phyloP scores from a whole-genome alignment of 2,797 vertebrate species.

The Semaprochilodus insignis region DNA sequence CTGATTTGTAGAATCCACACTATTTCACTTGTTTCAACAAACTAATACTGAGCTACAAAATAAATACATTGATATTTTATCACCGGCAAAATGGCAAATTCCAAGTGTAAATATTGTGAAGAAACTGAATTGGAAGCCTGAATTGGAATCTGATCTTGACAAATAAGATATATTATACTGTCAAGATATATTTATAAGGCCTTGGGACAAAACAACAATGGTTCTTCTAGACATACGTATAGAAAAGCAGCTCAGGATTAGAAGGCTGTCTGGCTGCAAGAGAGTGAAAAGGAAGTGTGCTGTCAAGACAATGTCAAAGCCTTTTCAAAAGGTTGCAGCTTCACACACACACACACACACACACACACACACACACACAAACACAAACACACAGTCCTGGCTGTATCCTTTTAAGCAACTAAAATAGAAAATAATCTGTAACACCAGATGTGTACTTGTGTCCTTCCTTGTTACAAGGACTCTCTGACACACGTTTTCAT shows the following conservation, averaged over 20 bases:
- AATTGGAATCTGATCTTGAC: neutral
- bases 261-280: slow-evolving; percentile 32
- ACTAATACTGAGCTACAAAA: too few relatives aligned
- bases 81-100: too few relatives aligned
- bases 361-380: slow-evolving; percentile 24
- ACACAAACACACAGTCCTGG: slow-evolving; percentile 5
- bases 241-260: slow-evolving; percentile 36
- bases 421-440: slow-evolving; percentile 13
- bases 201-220: slow-evolving; percentile 13
- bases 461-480: slow-evolving; percentile 15
- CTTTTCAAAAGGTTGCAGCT: neutral
- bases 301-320: slow-evolving; percentile 39
- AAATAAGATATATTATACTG: neutral
- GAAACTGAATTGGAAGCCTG: too few relatives aligned
- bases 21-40: too few relatives aligned
- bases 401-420: slow-evolving; percentile 4
- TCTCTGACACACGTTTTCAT: neutral
- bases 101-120: neutral
- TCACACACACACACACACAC: slow-evolving; percentile 26
- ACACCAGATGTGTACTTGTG: slow-evolving; percentile 30
- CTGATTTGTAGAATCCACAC: too few relatives aligned
- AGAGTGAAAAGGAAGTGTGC: slow-evolving; percentile 43
- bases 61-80: too few relatives aligned
- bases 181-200: slow-evolving; percentile 22
- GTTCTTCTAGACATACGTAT: neutral